Evolutionary conservation across 2,888 invertebrate species (phyloP).

Genomic region (Muschampia plurimacula): DNA sequence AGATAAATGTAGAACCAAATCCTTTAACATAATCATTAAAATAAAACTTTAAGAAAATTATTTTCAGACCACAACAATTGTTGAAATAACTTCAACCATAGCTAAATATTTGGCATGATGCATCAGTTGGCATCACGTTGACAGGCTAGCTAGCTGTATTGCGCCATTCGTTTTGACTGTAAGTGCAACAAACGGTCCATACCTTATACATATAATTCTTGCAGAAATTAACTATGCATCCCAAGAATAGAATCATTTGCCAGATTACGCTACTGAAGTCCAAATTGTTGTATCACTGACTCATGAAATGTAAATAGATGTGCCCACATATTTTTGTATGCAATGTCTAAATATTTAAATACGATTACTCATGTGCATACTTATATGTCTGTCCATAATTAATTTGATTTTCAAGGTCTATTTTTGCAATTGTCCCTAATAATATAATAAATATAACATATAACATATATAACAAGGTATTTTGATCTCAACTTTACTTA

Average conservation of each 20-base stretch:
- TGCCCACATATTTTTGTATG: constrained; percentile 26
- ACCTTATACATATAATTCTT: constrained; percentile 54
- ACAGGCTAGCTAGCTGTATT: constrained; percentile 52
- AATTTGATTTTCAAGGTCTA: background rate
- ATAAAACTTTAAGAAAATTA: background rate
- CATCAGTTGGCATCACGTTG: constrained; percentile 60
- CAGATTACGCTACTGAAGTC: constrained; percentile 45
- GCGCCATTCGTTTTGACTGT: constrained; percentile 54
- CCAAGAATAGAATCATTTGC: constrained; percentile 47
- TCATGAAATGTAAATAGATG: constrained; percentile 36
- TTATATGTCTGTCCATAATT: background rate
- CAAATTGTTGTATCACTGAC: constrained; percentile 33
- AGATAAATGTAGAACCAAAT: too few species aligned
- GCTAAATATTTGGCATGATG: constrained; percentile 60
- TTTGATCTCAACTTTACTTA: background rate
- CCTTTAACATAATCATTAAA: too few species aligned
- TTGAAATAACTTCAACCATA: constrained; percentile 49
- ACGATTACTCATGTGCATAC: background rate
- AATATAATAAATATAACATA: background rate
- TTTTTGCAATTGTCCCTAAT: background rate
- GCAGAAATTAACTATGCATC: constrained; percentile 58
- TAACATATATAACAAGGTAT: too few species aligned
- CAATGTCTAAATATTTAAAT: constrained; percentile 24
- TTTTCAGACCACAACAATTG: constrained; percentile 2
- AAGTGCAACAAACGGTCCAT: constrained; percentile 46